A percentile compares a stretch with the other conserved stretches of the same genome.
Conservation (phyloP, 2,888 invertebrate species). For the Pristionchus japonicus region DNA sequence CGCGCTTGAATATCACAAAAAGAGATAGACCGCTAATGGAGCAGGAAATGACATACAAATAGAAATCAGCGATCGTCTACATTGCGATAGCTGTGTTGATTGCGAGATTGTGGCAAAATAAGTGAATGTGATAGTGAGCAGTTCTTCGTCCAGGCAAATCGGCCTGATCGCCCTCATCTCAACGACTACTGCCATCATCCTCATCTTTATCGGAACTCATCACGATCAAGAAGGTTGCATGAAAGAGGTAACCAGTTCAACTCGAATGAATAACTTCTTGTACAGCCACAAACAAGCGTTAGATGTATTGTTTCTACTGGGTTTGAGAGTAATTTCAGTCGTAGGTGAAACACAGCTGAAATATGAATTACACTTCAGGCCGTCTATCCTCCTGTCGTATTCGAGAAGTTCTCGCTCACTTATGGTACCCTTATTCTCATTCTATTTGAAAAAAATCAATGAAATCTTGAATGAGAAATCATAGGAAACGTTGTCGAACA, state of each 20-base stretch:
- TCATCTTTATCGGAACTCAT: constrained; percentile 22
- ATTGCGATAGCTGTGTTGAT: no score
- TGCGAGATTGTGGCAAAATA: no score
- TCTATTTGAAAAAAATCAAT: not conserved
- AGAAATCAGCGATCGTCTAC: no score
- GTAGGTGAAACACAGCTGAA: not conserved
- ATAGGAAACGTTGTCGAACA: not conserved
- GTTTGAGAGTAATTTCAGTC: not conserved
- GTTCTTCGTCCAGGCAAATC: constrained; percentile 41
- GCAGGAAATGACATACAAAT: no score
- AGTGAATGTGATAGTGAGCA: no score
- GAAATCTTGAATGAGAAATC: not conserved
- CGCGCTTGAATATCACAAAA: not conserved
- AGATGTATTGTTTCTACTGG: no score
- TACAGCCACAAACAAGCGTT: no score
- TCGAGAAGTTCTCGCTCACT: constrained; percentile 82
- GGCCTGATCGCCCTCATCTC: not conserved
- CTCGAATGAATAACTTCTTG: no score
- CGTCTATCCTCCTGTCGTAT: constrained; percentile 79
- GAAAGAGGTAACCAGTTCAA: not conserved
- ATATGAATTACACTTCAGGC: no score
- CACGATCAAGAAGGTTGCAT: constrained; percentile 24
- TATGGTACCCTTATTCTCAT: constrained; percentile 78
- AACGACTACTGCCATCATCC: not conserved
- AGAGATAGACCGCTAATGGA: no score